Base-by-base conservation (phyloP, 2,113 vertebrate species). In the Oncorhynchus keta region DNA sequence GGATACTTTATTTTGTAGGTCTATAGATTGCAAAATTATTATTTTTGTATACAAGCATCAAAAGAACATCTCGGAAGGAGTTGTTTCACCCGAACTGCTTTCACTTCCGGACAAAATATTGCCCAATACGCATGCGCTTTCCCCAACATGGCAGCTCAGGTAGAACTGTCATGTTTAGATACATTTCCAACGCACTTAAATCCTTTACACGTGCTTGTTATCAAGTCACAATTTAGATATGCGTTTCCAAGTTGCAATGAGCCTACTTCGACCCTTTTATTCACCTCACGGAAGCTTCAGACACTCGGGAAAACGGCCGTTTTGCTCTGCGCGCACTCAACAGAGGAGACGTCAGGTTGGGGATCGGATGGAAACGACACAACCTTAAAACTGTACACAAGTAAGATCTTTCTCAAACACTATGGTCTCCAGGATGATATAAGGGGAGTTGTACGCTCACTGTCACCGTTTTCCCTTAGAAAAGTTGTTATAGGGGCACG, bases 401-500 rank as follows among this genome's bases (percentile, higher is more conserved):
- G 91, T 79, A 83, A 73, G 11, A 65, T 74, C 30, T 93, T 94
- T 62, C 73, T 86, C 35, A 83, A 28, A 14, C 91, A 88, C 75
- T 88, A 93, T 75, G 80, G 84, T 0, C 62, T 94, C 12, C 84
- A 74, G 72, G 45, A 62, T 13, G 48, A 18, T 4, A 67, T 73
- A 2, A 1, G 28, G 2, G 93, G 91, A 3, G 79, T 79, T 0
- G 74, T 86, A 3, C 86, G 91, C 24, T 26, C 82, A 0, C 22
- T 92, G 69, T 66, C 83, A 55, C 89, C 89, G 5, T 71, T 93
- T 18, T 13, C 26, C 1, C 81, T 95, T 65, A 76, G 82, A 20
- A 75, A 81, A 64, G 81, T 94, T 70, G 90, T 94, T 13, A 77
- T 95, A 20, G 94, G 92, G 11, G 90, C 89, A 70, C 79, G 92